Percentiles rank a stretch among this genome's conserved stretches.
Conservation (phyloP, 2,888 invertebrate species). For the Orthosia incerta region DNA sequence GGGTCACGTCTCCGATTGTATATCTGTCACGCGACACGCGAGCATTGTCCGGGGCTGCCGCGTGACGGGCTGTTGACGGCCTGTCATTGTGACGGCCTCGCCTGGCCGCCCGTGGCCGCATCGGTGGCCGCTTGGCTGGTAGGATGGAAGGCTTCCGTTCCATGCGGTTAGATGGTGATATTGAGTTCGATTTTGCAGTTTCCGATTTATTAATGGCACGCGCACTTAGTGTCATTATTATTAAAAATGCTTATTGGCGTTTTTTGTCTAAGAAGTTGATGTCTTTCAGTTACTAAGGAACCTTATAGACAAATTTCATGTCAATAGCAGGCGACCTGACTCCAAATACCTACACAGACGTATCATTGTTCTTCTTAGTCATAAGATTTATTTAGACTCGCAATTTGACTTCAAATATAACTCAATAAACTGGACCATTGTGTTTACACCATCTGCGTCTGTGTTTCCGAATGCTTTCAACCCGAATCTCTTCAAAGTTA, state of each 20-base stretch:
- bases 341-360: too few relatives aligned
- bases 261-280: too few relatives aligned
- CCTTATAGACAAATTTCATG: too few relatives aligned
- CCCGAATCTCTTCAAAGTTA: too few relatives aligned
- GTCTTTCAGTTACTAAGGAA: too few relatives aligned
- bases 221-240: background rate
- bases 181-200: constrained; percentile 30
- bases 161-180: constrained; percentile 41
- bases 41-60: constrained; percentile 61
- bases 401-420: too few relatives aligned
- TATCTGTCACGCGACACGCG: constrained; percentile 74
- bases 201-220: constrained; percentile 14
- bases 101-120: constrained; percentile 44
- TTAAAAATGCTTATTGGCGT: too few relatives aligned
- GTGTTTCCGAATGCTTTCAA: too few relatives aligned
- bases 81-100: constrained; percentile 49
- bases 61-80: constrained; percentile 52
- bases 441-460: too few relatives aligned
- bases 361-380: too few relatives aligned
- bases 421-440: background rate
- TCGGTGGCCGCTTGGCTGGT: constrained; percentile 1
- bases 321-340: too few relatives aligned
- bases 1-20: constrained; percentile 71
- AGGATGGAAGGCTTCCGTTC: constrained; percentile 26
- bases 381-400: too few relatives aligned